These are phyloP conservation scores for Tyrannus savana DNA, from an alignment of 2,113 vertebrate genomes.

Conservation along the genomic window DNA sequence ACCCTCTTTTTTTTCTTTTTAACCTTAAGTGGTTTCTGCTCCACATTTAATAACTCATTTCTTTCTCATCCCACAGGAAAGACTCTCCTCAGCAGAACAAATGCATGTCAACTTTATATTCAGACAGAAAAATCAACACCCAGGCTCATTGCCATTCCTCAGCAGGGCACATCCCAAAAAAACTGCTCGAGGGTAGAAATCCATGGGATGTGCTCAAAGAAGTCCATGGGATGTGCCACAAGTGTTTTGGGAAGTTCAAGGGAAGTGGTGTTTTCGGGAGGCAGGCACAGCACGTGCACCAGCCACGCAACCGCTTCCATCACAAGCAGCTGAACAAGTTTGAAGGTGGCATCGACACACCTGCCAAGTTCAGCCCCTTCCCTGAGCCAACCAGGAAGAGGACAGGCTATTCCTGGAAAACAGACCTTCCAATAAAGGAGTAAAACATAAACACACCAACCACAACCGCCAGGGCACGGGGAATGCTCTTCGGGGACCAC, in stretches of 20 bases:
- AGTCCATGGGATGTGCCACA: background rate
- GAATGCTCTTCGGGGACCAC: background rate
- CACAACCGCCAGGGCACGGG: accelerated
- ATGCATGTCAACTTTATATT: background rate
- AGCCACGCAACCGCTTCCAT: background rate
- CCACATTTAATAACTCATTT: background rate
- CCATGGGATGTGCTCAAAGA: background rate
- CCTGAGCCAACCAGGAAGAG: background rate
- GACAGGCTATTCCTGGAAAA: background rate
- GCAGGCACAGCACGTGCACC: background rate
- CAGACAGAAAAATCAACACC: background rate
- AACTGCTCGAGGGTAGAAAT: background rate
- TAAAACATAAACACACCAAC: background rate
- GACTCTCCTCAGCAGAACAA: background rate
- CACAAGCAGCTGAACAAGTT: background rate
- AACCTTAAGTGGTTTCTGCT: background rate
- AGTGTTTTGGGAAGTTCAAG: background rate
- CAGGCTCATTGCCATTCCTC: background rate
- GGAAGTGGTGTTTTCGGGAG: background rate
- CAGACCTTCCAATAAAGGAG: background rate
- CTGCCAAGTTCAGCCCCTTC: background rate
- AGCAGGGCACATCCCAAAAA: background rate
- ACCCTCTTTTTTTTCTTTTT: background rate
- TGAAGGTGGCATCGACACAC: background rate
- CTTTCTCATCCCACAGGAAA: background rate